These are phyloP conservation scores for Glaucidium brasilianum DNA, from an alignment of 2,113 vertebrate genomes.

Conservation along the genomic window DNA sequence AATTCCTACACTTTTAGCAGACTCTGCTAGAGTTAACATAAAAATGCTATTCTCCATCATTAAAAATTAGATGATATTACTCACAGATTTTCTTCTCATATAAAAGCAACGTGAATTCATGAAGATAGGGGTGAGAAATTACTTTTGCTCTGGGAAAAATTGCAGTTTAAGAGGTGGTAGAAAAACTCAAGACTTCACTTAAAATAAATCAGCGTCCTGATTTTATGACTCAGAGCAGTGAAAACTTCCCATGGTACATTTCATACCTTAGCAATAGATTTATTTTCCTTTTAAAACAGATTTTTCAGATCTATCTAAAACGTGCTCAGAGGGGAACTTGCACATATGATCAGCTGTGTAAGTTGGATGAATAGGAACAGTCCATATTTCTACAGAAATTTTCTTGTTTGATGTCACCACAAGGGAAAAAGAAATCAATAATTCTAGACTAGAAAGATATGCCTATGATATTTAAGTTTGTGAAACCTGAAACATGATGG, in stretches of 20 bases:
- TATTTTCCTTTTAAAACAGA: constrained; percentile 12
- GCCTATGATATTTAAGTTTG: background rate
- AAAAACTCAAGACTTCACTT: constrained; percentile 8
- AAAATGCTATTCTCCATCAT: background rate
- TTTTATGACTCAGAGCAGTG: constrained; percentile 24
- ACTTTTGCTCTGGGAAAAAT: constrained; percentile 24
- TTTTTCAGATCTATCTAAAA: constrained; percentile 22
- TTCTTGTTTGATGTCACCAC: background rate
- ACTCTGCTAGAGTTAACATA: background rate
- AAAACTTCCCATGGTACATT: constrained; percentile 14
- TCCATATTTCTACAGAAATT: background rate
- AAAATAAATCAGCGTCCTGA: constrained; percentile 16
- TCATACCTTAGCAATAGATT: background rate
- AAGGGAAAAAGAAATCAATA: background rate
- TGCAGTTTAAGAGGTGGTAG: background rate
- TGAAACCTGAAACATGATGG: background rate
- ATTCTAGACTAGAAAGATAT: background rate
- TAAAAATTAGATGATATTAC: constrained; percentile 28
- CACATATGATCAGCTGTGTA: background rate
- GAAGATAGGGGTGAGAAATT: background rate
- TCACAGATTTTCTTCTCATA: background rate
- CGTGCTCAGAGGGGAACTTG: background rate
- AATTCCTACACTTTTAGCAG: background rate
- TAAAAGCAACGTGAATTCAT: background rate
- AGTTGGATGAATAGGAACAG: background rate